phyloP scores from a whole-genome alignment of 2,113 vertebrate genomes.

The Coturnix japonica region DNA sequence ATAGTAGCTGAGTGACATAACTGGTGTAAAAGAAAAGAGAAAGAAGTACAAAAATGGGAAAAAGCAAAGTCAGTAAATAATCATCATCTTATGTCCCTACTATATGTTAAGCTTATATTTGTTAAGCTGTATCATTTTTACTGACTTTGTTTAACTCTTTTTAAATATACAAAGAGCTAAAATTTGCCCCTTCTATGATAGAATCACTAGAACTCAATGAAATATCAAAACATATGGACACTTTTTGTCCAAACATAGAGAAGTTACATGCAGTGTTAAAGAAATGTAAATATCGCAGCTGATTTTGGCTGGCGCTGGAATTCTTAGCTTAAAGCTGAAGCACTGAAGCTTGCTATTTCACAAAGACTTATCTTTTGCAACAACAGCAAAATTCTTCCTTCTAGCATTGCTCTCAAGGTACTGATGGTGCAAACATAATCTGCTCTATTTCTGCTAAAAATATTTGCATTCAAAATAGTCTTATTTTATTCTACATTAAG shows the following conservation, averaged over 20 bases:
- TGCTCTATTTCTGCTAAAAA: constrained; percentile 1
- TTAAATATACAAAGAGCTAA: not conserved
- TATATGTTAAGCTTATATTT: not conserved
- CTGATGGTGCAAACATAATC: constrained; percentile 23
- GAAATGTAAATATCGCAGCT: constrained; percentile 13
- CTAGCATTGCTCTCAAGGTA: not conserved
- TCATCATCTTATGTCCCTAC: not conserved
- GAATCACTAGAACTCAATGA: not conserved
- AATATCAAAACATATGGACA: not conserved
- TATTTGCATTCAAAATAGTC: constrained; percentile 43
- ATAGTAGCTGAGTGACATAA: not conserved
- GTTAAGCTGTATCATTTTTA: not conserved
- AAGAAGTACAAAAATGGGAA: not conserved
- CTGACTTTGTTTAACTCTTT: not conserved
- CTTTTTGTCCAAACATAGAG: not conserved
- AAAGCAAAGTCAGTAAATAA: not conserved
- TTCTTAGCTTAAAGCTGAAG: not conserved
- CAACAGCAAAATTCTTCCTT: not conserved
- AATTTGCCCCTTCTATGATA: not conserved
- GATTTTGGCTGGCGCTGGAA: constrained; percentile 16
- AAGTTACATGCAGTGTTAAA: not conserved
- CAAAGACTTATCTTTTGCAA: constrained; percentile 3
- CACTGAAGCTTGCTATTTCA: constrained; percentile 2
- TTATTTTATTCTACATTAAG: constrained; percentile 57
- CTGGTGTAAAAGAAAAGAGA: not conserved